Base-by-base conservation (phyloP, 2,113 vertebrate species). In the Ellobius talpinus region DNA sequence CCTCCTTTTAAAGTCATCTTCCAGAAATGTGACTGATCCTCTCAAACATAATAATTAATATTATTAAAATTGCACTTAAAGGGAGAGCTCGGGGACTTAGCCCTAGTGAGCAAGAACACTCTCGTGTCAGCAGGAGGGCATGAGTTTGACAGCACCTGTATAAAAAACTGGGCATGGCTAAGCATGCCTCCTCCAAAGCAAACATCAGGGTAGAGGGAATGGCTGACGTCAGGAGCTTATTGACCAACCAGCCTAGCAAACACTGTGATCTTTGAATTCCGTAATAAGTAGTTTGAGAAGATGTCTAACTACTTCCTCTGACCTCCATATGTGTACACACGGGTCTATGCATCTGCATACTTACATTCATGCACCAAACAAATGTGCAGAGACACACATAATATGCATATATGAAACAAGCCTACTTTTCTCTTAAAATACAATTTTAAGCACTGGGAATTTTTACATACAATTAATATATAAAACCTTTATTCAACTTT, bases 391-490 rank as follows among this genome's bases (percentile, higher is more conserved):
- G 5, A 26, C 6, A 78, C 45, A 39, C 5, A 61, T 33, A 61
- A 42, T 79, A 7, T 47, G 42, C 61, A 86, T 47, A 33, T 66
- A 47, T 87, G 19, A 94, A 77, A 29, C 7, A 74, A 85, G 55
- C 21, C 7, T 42, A 29, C 33, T 61, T 81, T 58, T 82, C 21
- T 61, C 36, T 82, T 61, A 85, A 89, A 92, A 81, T 50, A 39
- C 29, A 65, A n/a, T 91, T 88, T 90, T 82, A 86, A 66, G 42
- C 90, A 33, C 47, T 47, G 6, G 39, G 17, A 87, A 77, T 42
- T 82, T 86, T 79, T 12, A 7, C 21, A 39, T 89, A 65, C 90
- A 89, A 92, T 90, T 78, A 90, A 55, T 55, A 55, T 90, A 52
- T 92, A 52, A 65, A 79, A 29, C 73, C 33, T 61, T 65, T 2